Evolutionary conservation across 2,797 vertebrate genomes (phyloP), one percentile per base, ranked within the genome.

Genomic region (Geotrypetes seraphini): DNA sequence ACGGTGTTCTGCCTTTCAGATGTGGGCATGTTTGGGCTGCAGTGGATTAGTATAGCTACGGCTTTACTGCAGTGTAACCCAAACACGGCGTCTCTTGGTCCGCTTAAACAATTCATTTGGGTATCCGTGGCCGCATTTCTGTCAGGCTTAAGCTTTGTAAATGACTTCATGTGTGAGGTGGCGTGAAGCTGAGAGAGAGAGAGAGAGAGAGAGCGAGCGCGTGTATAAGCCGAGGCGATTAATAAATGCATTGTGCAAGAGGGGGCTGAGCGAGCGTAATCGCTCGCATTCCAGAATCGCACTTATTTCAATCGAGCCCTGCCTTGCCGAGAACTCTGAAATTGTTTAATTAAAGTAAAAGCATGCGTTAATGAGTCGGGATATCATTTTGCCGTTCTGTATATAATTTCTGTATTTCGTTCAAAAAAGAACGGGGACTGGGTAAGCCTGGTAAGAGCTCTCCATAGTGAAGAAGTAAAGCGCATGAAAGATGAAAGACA

Each of bases 351-450:
- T 79, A 78, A 70, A 71, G 55, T 4, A 40, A 67, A 57, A 39
- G 61, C 60, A 48, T 38, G 42, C 55, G 39, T 68, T 72, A 59
- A 65, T 68, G 61, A 62, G 64, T 46, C 74, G 66, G 59, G 66
- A 73, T 78, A 77, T 74, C 50, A 73, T 75, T 72, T 78, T 70
- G 66, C 51, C 58, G 67, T 74, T 72, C n/a, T 71, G 57, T 57
- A 60, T 35, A 48, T 69, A 60, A 65, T 73, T 70, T 36, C 51
- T 57, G 61, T 53, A 66, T 74, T 78, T 62, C 70, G 60, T 58
- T 60, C 36, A 26, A 39, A 53, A 53, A 44, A 24, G 49, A 60
- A 43, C 49, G 64, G 66, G 66, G 68, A 63, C 53, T 53, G 19
- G n/a, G 54, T 66, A 70, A 73, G 63, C 47, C 55, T 63, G 43